Percentiles rank a stretch among this genome's conserved stretches.
Conservation (phyloP, 2,888 invertebrate genomes). For the Brenthis ino region DNA sequence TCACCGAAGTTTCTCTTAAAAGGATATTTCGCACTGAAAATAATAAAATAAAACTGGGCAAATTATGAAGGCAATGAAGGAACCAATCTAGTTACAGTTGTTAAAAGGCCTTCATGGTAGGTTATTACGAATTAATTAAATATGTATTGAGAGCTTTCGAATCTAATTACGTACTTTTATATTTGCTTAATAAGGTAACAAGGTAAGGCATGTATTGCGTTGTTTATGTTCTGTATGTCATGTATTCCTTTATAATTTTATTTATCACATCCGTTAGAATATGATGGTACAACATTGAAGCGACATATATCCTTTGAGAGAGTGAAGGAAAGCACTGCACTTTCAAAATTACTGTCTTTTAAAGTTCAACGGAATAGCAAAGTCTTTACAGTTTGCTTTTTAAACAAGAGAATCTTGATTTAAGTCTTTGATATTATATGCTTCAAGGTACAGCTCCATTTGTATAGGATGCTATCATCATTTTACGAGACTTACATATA, state of each 20-base stretch:
- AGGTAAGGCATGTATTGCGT: not conserved
- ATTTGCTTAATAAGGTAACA: not conserved
- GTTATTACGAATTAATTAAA: not conserved
- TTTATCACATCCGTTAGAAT: too few relatives aligned
- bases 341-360: slow-evolving; percentile 18
- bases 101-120: not conserved
- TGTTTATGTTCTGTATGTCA: too few relatives aligned
- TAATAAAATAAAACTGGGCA: not conserved
- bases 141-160: slow-evolving; percentile 5
- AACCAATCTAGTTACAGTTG: not conserved
- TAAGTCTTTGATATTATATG: slow-evolving; percentile 19
- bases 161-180: slow-evolving; percentile 3
- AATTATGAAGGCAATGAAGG: not conserved
- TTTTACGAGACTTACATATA: slow-evolving; percentile 3
- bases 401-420: slow-evolving; percentile 20
- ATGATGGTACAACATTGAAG: too few relatives aligned
- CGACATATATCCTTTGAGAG: too few relatives aligned
- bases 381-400: slow-evolving; percentile 16
- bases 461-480: slow-evolving; percentile 16
- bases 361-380: slow-evolving; percentile 17
- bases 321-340: slow-evolving; percentile 8
- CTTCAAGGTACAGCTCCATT: slow-evolving; percentile 17
- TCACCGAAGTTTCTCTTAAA: not conserved
- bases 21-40: not conserved
- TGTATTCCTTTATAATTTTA: too few relatives aligned